Percentiles rank a stretch among this genome's conserved stretches.
Conservation (phyloP, 2,113 vertebrate genomes). For the Sporophila hypoxantha region DNA sequence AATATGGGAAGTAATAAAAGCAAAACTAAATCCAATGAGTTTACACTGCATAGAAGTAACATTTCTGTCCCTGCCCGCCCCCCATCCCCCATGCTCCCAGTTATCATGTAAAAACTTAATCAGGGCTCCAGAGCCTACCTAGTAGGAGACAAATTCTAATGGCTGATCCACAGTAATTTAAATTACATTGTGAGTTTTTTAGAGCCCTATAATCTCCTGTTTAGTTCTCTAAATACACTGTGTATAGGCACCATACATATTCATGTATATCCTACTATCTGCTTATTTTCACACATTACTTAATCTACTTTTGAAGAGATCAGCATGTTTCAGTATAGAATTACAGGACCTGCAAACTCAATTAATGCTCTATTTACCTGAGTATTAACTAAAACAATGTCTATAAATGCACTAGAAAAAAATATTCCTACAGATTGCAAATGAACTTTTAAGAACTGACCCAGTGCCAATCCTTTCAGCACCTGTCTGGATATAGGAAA, state of each 20-base stretch:
- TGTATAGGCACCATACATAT: not conserved
- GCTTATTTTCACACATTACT: slow-evolving; percentile 1
- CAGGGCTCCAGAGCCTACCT: not conserved
- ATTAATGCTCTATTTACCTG: slow-evolving; percentile 43
- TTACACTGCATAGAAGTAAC: not conserved
- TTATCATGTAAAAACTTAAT: not conserved
- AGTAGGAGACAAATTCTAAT: not conserved
- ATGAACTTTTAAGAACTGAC: slow-evolving; percentile 45
- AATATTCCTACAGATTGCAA: not conserved
- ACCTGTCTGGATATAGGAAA: not conserved
- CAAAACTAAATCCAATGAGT: not conserved
- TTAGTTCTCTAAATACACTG: not conserved
- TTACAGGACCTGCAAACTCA: slow-evolving; percentile 27
- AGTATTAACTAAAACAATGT: slow-evolving; percentile 35
- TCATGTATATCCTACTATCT: not conserved
- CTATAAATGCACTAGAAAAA: slow-evolving; percentile 29
- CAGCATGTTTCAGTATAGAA: slow-evolving; percentile 9
- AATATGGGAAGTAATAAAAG: not conserved
- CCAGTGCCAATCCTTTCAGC: slow-evolving; percentile 28
- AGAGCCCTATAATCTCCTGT: not conserved
- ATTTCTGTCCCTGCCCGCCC: not conserved
- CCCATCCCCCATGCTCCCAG: rapidly evolving
- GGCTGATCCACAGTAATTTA: not conserved
- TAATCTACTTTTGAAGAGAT: slow-evolving; percentile 3
- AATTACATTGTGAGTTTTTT: not conserved